Evolutionary conservation across 2,113 vertebrate species (phyloP), one percentile per base, ranked within the genome.

Genomic region (Pseudolaguvia tuberculata): DNA sequence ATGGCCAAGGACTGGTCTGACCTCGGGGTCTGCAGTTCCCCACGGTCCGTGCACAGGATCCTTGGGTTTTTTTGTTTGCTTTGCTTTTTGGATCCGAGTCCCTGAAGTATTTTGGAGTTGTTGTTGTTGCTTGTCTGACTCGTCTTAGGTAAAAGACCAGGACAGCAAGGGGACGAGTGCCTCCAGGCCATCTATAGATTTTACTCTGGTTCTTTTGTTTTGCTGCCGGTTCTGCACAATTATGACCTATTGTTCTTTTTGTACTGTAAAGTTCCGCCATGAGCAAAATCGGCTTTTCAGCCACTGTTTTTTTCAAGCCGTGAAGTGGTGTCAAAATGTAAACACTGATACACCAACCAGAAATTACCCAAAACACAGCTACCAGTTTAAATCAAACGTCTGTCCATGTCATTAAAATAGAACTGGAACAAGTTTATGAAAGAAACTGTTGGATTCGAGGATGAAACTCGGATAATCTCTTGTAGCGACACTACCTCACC

Each of bases 71-170:
- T 50, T 69, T 53, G 31, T 70, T 51, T 62, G 25, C 23, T 50
- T 66, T 67, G 18, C 45, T 67, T 29, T 50, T 58, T 45, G 70
- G 74, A 83, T 85, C 56, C 77, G 87, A 82, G 84, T 81, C 85
- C 86, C 80, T 81, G 85, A 81, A 84, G 86, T 85, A 82, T 83
- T 87, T 87, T 82, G 39, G 50, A 76, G 52, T 66, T 42, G 66
- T 70, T 81, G 75, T 85, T 84, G 85, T 79, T 81, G 65, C 84
- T 84, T 79, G 75, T 58, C 15, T 51, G 82, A 59, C 71, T 76
- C 42, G 77, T 76, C 84, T 52, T 84, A 72, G 83, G 83, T 83
- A 81, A 78, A 83, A 86, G 86, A 87, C 86, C 84, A 88, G 85
- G 84, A 84, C 80, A 80, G 74, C 63, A 25, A 29, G 63, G 70